Percentiles rank a stretch among this genome's conserved stretches.
phyloP scores from a whole-genome alignment of 2,113 vertebrate species.

The Penelope pileata region DNA sequence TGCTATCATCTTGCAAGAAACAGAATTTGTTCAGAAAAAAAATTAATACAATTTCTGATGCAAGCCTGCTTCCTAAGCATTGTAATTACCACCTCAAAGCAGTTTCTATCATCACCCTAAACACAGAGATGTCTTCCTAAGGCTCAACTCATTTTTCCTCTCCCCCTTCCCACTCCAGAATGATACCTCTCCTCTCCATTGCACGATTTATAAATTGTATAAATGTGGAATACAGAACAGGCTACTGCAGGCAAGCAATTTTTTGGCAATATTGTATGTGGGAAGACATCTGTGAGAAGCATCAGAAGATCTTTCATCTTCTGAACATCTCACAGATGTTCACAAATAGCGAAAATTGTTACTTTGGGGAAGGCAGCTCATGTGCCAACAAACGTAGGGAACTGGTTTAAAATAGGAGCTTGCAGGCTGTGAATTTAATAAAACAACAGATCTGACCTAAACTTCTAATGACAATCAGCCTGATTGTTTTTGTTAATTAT shows the following conservation, averaged over 20 bases:
- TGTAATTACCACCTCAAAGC: not conserved
- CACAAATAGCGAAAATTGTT: constrained; percentile 76
- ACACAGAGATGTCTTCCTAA: not conserved
- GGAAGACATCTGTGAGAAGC: constrained; percentile 77
- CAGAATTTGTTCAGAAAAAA: not conserved
- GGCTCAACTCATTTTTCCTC: constrained; percentile 26
- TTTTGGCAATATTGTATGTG: constrained; percentile 73
- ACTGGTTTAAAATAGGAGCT: constrained; percentile 67
- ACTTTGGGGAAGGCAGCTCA: constrained; percentile 69
- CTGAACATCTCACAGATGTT: constrained; percentile 78
- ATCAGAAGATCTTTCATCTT: constrained; percentile 75
- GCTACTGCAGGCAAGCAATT: constrained; percentile 66
- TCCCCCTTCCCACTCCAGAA: constrained; percentile 32
- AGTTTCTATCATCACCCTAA: not conserved
- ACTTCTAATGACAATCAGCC: constrained; percentile 69
- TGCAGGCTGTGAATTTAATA: constrained; percentile 65
- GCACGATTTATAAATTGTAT: constrained; percentile 47
- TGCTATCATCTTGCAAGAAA: not conserved
- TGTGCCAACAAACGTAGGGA: constrained; percentile 57
- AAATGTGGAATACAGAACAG: constrained; percentile 66
- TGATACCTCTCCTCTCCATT: constrained; percentile 42
- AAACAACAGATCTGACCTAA: constrained; percentile 71
- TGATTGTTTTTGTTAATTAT: constrained; percentile 69
- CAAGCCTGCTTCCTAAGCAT: constrained; percentile 7
- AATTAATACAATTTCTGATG: constrained; percentile 3